Percentiles rank a stretch among this genome's conserved stretches.
phyloP scores from a whole-genome alignment of 2,888 invertebrate species.

The Cosmia pyralina region DNA sequence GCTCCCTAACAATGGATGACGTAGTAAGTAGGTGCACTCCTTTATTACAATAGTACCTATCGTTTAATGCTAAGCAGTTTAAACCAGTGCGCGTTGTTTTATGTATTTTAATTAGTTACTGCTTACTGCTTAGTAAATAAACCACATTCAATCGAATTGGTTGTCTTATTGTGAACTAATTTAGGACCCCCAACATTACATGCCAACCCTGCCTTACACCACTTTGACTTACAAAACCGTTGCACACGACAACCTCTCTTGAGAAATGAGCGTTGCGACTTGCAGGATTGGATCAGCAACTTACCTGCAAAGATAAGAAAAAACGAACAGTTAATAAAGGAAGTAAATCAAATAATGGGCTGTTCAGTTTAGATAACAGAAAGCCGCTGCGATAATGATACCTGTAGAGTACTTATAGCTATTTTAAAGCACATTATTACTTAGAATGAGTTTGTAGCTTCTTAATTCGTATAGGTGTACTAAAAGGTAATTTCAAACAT shows the following conservation, averaged over 20 bases:
- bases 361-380: neutral
- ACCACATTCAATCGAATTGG: too few relatives aligned
- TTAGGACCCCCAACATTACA: too few relatives aligned
- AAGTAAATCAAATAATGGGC: constrained; percentile 4
- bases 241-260: constrained; percentile 29
- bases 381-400: too few relatives aligned
- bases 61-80: too few relatives aligned
- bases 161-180: too few relatives aligned
- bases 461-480: neutral
- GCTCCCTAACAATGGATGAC: neutral
- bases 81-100: too few relatives aligned
- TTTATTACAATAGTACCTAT: neutral
- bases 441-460: neutral
- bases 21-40: neutral
- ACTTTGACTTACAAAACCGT: constrained; percentile 52
- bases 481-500: neutral
- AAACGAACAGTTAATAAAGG: constrained; percentile 24
- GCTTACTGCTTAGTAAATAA: too few relatives aligned
- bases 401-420: too few relatives aligned
- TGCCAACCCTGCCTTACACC: too few relatives aligned
- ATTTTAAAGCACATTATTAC: too few relatives aligned
- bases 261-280: constrained; percentile 15
- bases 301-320: constrained; percentile 66
- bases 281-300: constrained; percentile 42
- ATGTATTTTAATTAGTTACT: too few relatives aligned